Evolutionary conservation across 2,797 vertebrate species (phyloP).

Genomic region (Clarias laeviceps): DNA sequence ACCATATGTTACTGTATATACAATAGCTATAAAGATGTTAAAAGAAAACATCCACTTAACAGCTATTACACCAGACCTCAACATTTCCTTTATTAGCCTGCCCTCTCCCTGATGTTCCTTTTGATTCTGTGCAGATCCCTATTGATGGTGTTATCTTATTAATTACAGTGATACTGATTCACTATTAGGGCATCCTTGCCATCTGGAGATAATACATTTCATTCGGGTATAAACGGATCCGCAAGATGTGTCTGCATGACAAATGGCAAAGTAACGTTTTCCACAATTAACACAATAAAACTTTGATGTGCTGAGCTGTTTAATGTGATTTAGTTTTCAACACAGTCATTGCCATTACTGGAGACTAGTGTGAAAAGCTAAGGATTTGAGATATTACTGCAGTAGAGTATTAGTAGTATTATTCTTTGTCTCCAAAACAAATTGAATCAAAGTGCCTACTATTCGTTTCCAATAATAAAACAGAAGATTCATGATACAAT

Average conservation of each 20-base stretch:
- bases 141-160: conserved; percentile 28
- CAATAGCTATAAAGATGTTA: conserved; percentile 6
- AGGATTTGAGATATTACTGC: background rate
- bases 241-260: background rate
- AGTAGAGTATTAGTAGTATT: background rate
- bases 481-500: background rate
- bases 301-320: background rate
- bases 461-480: background rate
- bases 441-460: background rate
- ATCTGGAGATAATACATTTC: conserved; percentile 43
- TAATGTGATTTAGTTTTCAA: background rate
- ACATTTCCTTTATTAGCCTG: conserved; percentile 11
- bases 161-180: conserved; percentile 31
- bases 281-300: conserved; percentile 8
- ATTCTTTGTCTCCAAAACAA: background rate
- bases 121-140: conserved; percentile 39
- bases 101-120: conserved; percentile 5
- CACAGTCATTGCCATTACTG: conserved; percentile 4
- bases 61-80: background rate
- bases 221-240: conserved; percentile 22
- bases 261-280: conserved; percentile 32
- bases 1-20: conserved; percentile 11
- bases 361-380: conserved; percentile 7
- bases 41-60: background rate
- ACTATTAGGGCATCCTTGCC: conserved; percentile 31